These are phyloP conservation scores for Tineola bisselliella DNA, from an alignment of 2,888 invertebrate genomes.

Conservation along the genomic window DNA sequence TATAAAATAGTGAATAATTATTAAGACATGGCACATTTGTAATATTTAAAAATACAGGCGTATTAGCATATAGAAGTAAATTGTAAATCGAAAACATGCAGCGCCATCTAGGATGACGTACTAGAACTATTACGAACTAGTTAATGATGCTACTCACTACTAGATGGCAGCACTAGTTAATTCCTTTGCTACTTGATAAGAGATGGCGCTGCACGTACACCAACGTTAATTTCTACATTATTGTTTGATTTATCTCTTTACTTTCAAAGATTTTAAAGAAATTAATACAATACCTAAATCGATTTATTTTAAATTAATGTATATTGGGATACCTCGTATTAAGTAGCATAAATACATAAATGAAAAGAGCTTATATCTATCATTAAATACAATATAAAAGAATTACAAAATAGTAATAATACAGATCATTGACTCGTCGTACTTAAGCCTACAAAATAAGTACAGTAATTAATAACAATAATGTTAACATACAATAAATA, in stretches of 20 bases:
- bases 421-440: constrained; percentile 67
- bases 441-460: constrained; percentile 56
- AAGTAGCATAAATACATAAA: constrained; percentile 52
- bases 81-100: not conserved
- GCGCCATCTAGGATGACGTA: not conserved
- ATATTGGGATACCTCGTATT: constrained; percentile 63
- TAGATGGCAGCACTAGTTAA: not conserved
- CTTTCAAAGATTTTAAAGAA: not conserved
- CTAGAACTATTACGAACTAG: not conserved
- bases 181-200: constrained; percentile 19
- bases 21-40: constrained; percentile 11
- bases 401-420: constrained; percentile 67
- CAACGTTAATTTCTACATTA: not conserved
- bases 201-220: constrained; percentile 20
- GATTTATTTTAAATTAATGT: not conserved
- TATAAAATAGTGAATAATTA: constrained; percentile 1
- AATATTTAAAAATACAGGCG: not conserved
- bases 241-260: not conserved
- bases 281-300: not conserved
- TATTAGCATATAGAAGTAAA: no score
- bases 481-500: constrained; percentile 61
- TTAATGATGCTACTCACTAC: not conserved
- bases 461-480: constrained; percentile 46
- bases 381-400: constrained; percentile 55
- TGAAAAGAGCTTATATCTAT: constrained; percentile 27